Evolutionary conservation across 2,113 vertebrate species (phyloP), one percentile per base, ranked within the genome.

Genomic region (Chaetops frenatus): DNA sequence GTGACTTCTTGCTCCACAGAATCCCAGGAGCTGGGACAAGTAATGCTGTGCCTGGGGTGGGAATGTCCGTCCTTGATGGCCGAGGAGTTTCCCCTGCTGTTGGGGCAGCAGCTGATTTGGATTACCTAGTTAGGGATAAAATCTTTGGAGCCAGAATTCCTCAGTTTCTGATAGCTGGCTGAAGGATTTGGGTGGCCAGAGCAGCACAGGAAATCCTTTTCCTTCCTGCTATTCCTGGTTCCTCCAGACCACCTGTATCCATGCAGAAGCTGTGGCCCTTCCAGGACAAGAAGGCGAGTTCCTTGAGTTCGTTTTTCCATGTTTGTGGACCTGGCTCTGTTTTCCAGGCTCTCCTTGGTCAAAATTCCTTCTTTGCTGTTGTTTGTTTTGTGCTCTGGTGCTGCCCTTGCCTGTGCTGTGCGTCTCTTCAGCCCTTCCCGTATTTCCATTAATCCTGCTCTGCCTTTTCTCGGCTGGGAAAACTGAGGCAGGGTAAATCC

Each of bases 191-290:
- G 38, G 18, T 2, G 4, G 35, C 6, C 1, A 7, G 12, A 57
- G 11, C 8, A 27, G 10, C 0, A 0, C 4, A 42, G 44, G 6
- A 1, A 10, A 35, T 40, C 2, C 8, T 45, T 40, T 28, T 16
- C 1, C 5, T 53, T 27, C 6, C 2, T 28, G 31, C 11, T 38
- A 38, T 38, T 38, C 38, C 38, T 38, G 38, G 38, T 38, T 38
- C 38, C 38, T 38, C 38, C 38, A 38, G 0, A 0, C 3, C 1
- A 4, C 1, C 4, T 9, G 0, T 1, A 1, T 5, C 42, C 1
- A 0, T 3, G 27, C 0, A 9, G 80, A 24, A 73, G 70, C 7
- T 18, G 38, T 5, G 40, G n/a, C 8, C 2, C 7, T 40, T 24
- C 4, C 1, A n/a, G 35, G 15, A 33, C 15, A 2, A 18, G 22